phyloP scores from a whole-genome alignment of 2,888 invertebrate species.

The Callyntrura guangdongensis region DNA sequence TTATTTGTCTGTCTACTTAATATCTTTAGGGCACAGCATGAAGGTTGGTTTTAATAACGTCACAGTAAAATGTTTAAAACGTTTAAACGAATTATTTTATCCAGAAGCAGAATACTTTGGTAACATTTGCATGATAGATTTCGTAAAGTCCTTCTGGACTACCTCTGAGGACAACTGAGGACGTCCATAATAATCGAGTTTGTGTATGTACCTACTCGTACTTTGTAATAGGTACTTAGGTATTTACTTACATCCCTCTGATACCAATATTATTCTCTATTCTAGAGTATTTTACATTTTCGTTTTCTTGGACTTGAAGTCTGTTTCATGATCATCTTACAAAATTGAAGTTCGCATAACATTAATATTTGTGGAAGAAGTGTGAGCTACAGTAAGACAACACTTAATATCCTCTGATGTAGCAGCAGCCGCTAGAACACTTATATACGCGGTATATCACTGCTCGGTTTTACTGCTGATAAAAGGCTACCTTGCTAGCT shows the following conservation, averaged over 20 bases:
- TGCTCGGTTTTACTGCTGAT: slow-evolving; percentile 29
- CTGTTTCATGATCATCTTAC: slow-evolving; percentile 69
- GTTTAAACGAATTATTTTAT: too few relatives aligned
- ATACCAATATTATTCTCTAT: neutral
- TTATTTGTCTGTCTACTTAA: slow-evolving; percentile 24
- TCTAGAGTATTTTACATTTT: slow-evolving; percentile 5
- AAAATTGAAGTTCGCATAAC: slow-evolving; percentile 56
- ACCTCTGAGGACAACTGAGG: too few relatives aligned
- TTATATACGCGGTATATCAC: neutral
- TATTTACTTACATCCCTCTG: neutral
- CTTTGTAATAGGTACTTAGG: neutral
- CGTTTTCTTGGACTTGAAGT: slow-evolving; percentile 73
- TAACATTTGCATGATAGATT: too few relatives aligned
- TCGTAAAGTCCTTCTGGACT: too few relatives aligned
- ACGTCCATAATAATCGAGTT: neutral
- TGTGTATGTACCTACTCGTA: neutral
- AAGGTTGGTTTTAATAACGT: too few relatives aligned
- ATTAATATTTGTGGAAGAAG: slow-evolving; percentile 55
- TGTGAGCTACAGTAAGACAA: slow-evolving; percentile 20
- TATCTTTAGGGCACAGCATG: neutral
- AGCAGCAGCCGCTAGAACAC: neutral
- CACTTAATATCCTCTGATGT: neutral
- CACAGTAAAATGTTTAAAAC: too few relatives aligned
- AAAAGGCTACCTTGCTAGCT: slow-evolving; percentile 52
- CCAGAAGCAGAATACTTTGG: too few relatives aligned